A percentile compares a stretch with the other conserved stretches of the same genome.
phyloP scores from a whole-genome alignment of 92 coral and sea anemone species.

The Montipora capitata region DNA sequence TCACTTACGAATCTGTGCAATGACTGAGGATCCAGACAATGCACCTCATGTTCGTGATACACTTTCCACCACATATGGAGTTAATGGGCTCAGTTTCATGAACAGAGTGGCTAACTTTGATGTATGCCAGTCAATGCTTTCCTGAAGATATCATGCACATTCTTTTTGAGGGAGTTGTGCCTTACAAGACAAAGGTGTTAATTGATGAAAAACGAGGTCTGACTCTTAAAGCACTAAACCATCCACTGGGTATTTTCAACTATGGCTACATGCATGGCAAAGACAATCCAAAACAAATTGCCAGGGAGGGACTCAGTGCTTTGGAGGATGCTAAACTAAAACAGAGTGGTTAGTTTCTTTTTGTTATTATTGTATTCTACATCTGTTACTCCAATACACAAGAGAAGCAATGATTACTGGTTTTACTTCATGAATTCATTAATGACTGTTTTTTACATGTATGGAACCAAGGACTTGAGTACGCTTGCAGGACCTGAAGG shows the following conservation, averaged over 20 bases:
- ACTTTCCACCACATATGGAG: constrained; percentile 34
- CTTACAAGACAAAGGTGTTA: constrained; percentile 49
- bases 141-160: constrained; percentile 65
- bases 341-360: constrained; percentile 52
- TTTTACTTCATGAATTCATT: no score
- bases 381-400: no score
- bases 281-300: constrained; percentile 58
- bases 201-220: constrained; percentile 45
- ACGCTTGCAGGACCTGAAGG: constrained; percentile 20
- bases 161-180: constrained; percentile 65
- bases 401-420: no score
- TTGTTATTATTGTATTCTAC: no score
- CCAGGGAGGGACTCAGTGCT: constrained; percentile 57
- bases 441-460: background rate
- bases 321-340: constrained; percentile 51
- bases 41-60: constrained; percentile 15
- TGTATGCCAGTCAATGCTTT: constrained; percentile 58
- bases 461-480: constrained; percentile 2
- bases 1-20: constrained; percentile 16
- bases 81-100: constrained; percentile 41
- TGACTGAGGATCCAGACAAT: constrained; percentile 45
- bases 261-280: constrained; percentile 64
- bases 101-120: constrained; percentile 34
- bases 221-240: constrained; percentile 48
- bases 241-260: constrained; percentile 47